phyloP scores from a whole-genome alignment of 2,888 invertebrate genomes.

The Megastigmus dorsalis region DNA sequence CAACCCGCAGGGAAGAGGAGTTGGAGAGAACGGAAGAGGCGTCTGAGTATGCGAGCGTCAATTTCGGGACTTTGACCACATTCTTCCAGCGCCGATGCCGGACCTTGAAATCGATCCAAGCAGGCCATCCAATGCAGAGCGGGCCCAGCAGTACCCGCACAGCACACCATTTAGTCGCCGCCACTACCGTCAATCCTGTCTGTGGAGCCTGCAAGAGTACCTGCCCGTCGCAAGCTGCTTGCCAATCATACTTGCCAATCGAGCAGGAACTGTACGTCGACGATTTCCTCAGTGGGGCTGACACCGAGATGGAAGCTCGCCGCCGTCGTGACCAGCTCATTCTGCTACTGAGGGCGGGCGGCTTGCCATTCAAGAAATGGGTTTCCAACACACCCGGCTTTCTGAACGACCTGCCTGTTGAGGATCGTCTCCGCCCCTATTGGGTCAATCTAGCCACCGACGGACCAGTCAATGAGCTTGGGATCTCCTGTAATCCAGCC shows the following conservation, averaged over 20 bases:
- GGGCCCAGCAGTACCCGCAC: neutral
- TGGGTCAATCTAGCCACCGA: neutral
- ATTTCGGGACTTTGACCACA: neutral
- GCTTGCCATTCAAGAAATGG: constrained; percentile 26
- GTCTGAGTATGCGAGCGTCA: no score
- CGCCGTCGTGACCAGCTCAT: neutral
- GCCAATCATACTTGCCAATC: neutral
- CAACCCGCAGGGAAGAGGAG: neutral
- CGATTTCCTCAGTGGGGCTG: constrained; percentile 6
- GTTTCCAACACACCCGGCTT: neutral
- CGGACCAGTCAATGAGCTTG: constrained; percentile 16
- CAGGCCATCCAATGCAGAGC: neutral
- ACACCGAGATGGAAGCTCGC: neutral
- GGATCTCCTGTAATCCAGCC: constrained; percentile 15
- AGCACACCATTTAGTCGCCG: neutral
- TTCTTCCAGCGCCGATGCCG: constrained; percentile 12
- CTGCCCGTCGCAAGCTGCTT: constrained; percentile 6
- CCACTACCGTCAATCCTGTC: neutral
- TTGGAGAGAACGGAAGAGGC: neutral
- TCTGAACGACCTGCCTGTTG: neutral
- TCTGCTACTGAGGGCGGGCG: neutral
- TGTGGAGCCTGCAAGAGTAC: neutral
- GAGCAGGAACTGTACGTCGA: constrained; percentile 2
- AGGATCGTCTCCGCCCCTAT: neutral
- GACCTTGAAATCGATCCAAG: neutral